A percentile compares a stretch with the other conserved stretches of the same genome.
phyloP scores from a whole-genome alignment of 2,888 invertebrate species.

The Cryptosula pallasiana region DNA sequence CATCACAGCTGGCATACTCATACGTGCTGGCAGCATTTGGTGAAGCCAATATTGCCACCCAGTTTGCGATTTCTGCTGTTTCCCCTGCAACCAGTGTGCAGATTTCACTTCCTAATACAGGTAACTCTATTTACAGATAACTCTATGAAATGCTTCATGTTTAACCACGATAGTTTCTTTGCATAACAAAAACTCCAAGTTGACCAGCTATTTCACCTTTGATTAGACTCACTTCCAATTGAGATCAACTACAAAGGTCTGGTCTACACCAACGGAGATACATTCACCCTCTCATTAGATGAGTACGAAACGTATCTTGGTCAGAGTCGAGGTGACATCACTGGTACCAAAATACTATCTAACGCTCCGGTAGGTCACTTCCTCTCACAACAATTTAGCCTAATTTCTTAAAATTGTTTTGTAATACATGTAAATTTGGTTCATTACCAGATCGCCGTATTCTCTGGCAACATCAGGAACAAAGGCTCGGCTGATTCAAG shows the following conservation, averaged over 20 bases:
- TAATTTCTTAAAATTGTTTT: no score
- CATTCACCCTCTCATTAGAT: background rate
- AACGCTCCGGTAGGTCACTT: background rate
- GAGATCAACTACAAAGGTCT: constrained; percentile 8
- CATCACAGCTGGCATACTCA: background rate
- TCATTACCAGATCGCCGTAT: constrained; percentile 24
- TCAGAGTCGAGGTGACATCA: constrained; percentile 19
- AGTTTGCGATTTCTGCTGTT: constrained; percentile 1
- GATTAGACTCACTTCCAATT: background rate
- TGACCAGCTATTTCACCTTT: no score
- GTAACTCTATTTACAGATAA: no score
- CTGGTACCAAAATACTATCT: background rate
- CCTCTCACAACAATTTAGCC: no score
- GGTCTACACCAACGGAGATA: constrained; percentile 16
- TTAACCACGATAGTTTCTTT: no score
- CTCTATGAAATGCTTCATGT: no score
- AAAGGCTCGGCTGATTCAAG: background rate
- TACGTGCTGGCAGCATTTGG: background rate
- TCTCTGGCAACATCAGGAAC: constrained; percentile 21
- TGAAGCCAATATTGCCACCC: constrained; percentile 15
- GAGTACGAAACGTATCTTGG: constrained; percentile 16
- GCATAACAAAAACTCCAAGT: no score
- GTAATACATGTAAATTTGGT: no score
- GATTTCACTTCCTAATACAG: background rate
- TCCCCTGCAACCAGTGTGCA: background rate